Evolutionary conservation across 1,140 invertebrate species (phyloP).

Genomic region (Ceratosolen solmsi): DNA sequence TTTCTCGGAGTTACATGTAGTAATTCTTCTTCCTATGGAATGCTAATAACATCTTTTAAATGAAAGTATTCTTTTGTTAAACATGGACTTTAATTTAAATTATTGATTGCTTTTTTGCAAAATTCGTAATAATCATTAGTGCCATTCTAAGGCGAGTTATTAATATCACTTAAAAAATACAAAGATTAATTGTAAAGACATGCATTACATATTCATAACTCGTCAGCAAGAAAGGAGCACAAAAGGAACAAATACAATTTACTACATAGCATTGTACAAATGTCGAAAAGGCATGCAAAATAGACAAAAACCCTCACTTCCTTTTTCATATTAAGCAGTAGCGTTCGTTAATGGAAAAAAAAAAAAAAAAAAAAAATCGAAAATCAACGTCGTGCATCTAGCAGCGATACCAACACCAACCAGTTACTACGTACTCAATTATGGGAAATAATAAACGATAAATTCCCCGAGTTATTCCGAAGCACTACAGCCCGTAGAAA

Average conservation of each 20-base stretch:
- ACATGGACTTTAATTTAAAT: not conserved
- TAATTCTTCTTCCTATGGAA: not conserved
- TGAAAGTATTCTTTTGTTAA: not conserved
- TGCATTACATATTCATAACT: not conserved
- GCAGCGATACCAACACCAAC: not conserved
- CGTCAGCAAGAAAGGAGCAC: not conserved
- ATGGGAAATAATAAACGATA: constrained; percentile 26
- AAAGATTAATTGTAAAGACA: not conserved
- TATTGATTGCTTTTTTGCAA: not conserved
- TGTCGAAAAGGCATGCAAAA: not conserved
- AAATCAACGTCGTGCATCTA: not conserved
- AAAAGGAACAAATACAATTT: not conserved
- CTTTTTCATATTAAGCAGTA: not conserved
- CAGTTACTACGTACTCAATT: not conserved
- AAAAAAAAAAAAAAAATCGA: not conserved
- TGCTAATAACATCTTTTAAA: not conserved
- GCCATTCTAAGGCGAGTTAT: not conserved
- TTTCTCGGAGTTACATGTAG: not conserved
- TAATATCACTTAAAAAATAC: not conserved
- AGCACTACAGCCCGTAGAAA: not conserved
- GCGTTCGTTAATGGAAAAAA: too few species aligned
- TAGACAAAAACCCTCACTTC: too few species aligned
- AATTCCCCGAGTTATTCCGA: constrained; percentile 30
- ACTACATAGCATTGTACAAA: not conserved
- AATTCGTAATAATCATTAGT: not conserved